A percentile compares a stretch with the other conserved stretches of the same genome.
Conservation (phyloP, 1,140 invertebrate species). For the Agraylea sexmaculata region DNA sequence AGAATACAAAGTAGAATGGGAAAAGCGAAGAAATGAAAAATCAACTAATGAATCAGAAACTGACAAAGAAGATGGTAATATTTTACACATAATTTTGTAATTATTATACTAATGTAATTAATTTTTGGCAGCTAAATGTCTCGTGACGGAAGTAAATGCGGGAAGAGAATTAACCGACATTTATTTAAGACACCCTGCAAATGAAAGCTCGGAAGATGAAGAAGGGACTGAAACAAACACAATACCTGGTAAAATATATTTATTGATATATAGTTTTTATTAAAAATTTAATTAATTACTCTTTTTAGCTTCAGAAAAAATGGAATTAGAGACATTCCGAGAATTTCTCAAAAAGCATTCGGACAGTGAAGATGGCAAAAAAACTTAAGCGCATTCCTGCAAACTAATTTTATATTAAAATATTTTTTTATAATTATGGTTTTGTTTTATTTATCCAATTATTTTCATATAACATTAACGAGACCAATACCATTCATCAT, state of each 20-base stretch:
- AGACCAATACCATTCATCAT: too few relatives aligned
- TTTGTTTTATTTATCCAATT: too few relatives aligned
- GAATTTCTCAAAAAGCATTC: slow-evolving; percentile 13
- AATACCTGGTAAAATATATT: slow-evolving; percentile 9
- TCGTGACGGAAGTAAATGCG: slow-evolving; percentile 41
- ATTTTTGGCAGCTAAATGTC: slow-evolving; percentile 11
- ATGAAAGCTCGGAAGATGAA: slow-evolving; percentile 62
- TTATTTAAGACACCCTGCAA: slow-evolving; percentile 53
- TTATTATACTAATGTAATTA: background rate
- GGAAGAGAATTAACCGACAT: slow-evolving; percentile 53
- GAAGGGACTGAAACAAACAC: slow-evolving; percentile 44
- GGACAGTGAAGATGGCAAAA: slow-evolving; percentile 10
- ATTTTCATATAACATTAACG: too few relatives aligned
- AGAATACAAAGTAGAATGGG: slow-evolving; percentile 60
- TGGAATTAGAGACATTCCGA: slow-evolving; percentile 8
- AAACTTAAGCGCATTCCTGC: background rate
- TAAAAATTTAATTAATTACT: slow-evolving; percentile 4
- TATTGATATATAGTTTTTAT: background rate
- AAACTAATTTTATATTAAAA: background rate
- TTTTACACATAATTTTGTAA: background rate
- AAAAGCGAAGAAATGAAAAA: slow-evolving; percentile 49
- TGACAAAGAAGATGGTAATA: slow-evolving; percentile 18
- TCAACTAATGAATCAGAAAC: slow-evolving; percentile 32
- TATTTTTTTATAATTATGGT: background rate
- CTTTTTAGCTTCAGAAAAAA: slow-evolving; percentile 8